Conservation (phyloP, 2,888 invertebrate species). For the Troilus luridus region DNA sequence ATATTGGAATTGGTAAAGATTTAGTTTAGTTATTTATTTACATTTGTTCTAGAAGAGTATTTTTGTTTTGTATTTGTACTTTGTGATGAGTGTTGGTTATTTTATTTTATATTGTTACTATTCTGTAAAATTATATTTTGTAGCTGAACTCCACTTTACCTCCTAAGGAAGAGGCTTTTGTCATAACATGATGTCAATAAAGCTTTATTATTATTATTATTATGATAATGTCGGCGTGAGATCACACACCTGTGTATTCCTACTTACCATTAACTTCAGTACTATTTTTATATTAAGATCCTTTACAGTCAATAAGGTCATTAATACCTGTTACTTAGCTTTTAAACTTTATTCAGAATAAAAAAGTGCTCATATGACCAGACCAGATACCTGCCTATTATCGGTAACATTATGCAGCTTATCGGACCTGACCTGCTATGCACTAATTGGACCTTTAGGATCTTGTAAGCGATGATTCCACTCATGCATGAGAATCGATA, state of each 20-base stretch:
- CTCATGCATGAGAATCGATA: background rate
- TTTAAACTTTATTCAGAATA: background rate
- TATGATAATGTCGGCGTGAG: background rate
- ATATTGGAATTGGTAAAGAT: too few species aligned
- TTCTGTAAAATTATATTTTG: too few species aligned
- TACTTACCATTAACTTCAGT: background rate
- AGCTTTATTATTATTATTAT: too few species aligned
- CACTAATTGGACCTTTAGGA: background rate
- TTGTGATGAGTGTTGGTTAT: too few species aligned
- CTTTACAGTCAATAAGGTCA: background rate
- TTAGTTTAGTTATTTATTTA: too few species aligned
- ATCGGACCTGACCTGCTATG: constrained; percentile 8
- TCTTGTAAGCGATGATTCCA: background rate
- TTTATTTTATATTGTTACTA: too few species aligned
- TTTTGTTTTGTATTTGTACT: too few species aligned
- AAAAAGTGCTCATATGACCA: background rate
- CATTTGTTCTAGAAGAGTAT: too few species aligned
- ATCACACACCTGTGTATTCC: background rate
- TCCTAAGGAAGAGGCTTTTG: too few species aligned
- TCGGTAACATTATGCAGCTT: background rate
- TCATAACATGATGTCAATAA: too few species aligned
- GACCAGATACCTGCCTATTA: background rate
- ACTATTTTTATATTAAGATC: background rate
- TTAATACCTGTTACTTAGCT: background rate
- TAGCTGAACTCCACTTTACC: too few species aligned